Conservation (phyloP, 1,140 invertebrate species). For the Diabrotica virgifera region DNA sequence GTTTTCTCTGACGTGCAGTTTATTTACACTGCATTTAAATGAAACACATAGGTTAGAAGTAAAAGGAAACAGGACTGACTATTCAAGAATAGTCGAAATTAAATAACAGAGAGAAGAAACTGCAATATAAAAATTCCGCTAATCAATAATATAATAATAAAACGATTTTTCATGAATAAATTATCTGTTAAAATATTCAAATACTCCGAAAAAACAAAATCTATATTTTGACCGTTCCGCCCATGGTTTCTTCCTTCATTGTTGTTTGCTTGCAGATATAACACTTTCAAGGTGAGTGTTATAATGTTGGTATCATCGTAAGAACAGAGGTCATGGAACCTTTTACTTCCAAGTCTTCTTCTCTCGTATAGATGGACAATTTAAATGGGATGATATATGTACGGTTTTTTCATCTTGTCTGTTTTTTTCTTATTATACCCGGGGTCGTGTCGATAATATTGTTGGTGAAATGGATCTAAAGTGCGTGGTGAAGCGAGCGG, state of each 20-base stretch:
- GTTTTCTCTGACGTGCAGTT: no score
- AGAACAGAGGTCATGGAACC: constrained; percentile 16
- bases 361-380: constrained; percentile 12
- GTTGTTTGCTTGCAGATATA: constrained; percentile 20
- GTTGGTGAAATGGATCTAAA: constrained; percentile 2
- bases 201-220: no score
- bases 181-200: no score
- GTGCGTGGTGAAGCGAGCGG: not conserved
- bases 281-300: constrained; percentile 20
- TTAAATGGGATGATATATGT: constrained; percentile 16
- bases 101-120: no score
- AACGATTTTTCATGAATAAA: no score
- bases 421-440: not conserved
- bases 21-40: no score
- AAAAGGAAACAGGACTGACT: no score
- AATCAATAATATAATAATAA: no score
- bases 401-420: not conserved
- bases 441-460: not conserved
- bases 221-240: not conserved
- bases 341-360: constrained; percentile 14
- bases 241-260: constrained; percentile 14
- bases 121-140: no score
- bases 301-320: constrained; percentile 19
- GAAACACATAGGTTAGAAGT: no score
- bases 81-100: no score